phyloP scores from a whole-genome alignment of 2,113 vertebrate species.

The Calyptommatus sinebrachiatus region DNA sequence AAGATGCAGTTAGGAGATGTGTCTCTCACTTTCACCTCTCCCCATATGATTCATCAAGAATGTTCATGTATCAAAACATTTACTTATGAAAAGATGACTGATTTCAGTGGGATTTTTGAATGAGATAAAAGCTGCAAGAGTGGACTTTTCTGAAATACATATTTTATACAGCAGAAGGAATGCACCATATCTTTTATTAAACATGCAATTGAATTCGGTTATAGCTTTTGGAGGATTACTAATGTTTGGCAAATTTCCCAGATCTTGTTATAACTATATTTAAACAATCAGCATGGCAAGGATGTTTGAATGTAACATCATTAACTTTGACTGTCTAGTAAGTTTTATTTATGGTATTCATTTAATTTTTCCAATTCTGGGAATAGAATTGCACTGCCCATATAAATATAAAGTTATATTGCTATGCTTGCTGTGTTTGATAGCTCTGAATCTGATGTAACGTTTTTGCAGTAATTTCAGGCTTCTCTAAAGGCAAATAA shows the following conservation, averaged over 20 bases:
- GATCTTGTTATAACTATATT: conserved; percentile 31
- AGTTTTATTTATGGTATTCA: conserved; percentile 29
- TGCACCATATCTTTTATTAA: conserved; percentile 24
- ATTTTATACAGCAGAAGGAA: conserved; percentile 2
- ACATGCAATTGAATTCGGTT: conserved; percentile 13
- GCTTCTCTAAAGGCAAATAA: conserved; percentile 9
- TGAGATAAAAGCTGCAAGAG: conserved; percentile 18
- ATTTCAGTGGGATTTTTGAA: conserved; percentile 25
- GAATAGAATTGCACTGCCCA: conserved; percentile 16
- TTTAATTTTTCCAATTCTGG: conserved; percentile 27
- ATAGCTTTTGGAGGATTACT: conserved; percentile 32
- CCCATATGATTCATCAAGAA: not conserved
- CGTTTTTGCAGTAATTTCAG: not conserved
- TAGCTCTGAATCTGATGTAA: conserved; percentile 15
- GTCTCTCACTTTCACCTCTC: not conserved
- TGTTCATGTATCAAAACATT: conserved; percentile 3
- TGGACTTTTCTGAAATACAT: not conserved
- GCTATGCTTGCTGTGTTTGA: conserved; percentile 8
- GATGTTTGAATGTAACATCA: conserved; percentile 13
- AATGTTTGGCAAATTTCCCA: conserved; percentile 31
- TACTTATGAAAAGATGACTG: not conserved
- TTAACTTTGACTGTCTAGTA: conserved; percentile 34
- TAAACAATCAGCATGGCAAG: conserved; percentile 27
- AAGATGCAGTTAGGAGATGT: not conserved
- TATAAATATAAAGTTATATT: conserved; percentile 17